These are phyloP conservation scores for Zapornia atra DNA, from an alignment of 2,113 vertebrate genomes.

Conservation along the genomic window DNA sequence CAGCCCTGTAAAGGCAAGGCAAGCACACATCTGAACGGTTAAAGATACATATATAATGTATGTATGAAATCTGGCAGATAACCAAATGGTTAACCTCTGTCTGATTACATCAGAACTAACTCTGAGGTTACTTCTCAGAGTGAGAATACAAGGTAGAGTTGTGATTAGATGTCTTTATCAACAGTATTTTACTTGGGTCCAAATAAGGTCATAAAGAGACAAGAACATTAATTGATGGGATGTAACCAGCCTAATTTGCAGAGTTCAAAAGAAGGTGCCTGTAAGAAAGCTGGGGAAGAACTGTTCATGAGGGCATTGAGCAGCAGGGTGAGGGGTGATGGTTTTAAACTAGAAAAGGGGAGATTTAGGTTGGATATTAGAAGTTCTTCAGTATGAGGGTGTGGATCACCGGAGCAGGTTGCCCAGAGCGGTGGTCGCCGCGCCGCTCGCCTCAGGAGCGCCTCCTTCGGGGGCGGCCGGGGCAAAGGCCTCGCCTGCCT, in stretches of 20 bases:
- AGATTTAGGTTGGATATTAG: too few species aligned
- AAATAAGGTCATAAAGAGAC: background rate
- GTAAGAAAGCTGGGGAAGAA: too few species aligned
- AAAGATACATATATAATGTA: too few species aligned
- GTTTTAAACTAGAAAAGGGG: too few species aligned
- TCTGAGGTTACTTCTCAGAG: background rate
- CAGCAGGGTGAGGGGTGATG: too few species aligned
- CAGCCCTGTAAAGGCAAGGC: background rate
- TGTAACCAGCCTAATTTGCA: background rate
- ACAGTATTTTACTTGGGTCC: background rate
- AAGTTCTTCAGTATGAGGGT: too few species aligned
- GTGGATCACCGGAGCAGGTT: too few species aligned
- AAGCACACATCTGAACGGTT: background rate
- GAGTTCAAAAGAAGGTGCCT: background rate
- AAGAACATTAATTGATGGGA: background rate
- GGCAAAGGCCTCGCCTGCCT: too few species aligned
- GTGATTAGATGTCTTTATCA: background rate
- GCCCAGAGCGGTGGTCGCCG: too few species aligned
- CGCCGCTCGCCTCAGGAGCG: too few species aligned
- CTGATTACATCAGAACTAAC: background rate
- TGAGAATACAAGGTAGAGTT: background rate
- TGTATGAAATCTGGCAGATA: background rate
- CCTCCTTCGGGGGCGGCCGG: too few species aligned
- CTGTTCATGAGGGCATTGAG: too few species aligned
- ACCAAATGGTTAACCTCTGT: background rate